A percentile compares a stretch with the other conserved stretches of the same genome.
Conservation (phyloP, 53 echinoderm and acorn worm species). For the Paracentrotus lividus region DNA sequence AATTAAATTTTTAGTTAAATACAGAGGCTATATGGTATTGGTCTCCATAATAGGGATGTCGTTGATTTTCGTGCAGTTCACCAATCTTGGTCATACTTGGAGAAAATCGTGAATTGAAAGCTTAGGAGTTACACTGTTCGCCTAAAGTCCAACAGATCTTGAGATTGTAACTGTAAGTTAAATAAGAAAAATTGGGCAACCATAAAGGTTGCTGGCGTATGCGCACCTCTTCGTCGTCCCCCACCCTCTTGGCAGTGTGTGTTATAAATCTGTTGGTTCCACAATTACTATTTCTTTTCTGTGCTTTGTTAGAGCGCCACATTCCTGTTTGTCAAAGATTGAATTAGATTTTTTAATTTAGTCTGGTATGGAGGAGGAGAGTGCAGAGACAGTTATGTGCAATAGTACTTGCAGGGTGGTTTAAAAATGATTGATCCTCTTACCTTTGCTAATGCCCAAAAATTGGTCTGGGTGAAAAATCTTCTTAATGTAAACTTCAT, state of each 20-base stretch:
- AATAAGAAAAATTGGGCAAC: neutral
- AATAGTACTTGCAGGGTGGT: neutral
- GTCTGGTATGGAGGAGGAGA: conserved; percentile 20
- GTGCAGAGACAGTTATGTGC: neutral
- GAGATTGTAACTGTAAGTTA: neutral
- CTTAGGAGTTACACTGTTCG: too few relatives aligned
- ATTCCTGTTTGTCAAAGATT: too few relatives aligned
- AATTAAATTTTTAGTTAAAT: too few relatives aligned
- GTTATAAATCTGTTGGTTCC: neutral
- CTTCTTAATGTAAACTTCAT: too few relatives aligned
- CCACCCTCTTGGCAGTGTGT: conserved; percentile 7
- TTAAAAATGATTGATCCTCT: conserved; percentile 51
- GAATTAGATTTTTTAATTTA: conserved; percentile 43
- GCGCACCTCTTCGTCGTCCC: too few relatives aligned
- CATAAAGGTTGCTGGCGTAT: too few relatives aligned
- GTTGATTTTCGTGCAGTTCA: too few relatives aligned
- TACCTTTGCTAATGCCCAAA: conserved; percentile 58
- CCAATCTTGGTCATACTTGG: neutral
- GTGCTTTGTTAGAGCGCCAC: neutral
- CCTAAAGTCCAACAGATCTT: neutral
- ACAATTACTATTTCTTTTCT: neutral
- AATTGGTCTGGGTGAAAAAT: too few relatives aligned
- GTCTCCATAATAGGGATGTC: too few relatives aligned
- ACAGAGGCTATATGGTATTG: neutral
- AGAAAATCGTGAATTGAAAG: neutral